Base-by-base conservation (phyloP, 2,797 vertebrate genomes). In the Myripristis jacobus region DNA sequence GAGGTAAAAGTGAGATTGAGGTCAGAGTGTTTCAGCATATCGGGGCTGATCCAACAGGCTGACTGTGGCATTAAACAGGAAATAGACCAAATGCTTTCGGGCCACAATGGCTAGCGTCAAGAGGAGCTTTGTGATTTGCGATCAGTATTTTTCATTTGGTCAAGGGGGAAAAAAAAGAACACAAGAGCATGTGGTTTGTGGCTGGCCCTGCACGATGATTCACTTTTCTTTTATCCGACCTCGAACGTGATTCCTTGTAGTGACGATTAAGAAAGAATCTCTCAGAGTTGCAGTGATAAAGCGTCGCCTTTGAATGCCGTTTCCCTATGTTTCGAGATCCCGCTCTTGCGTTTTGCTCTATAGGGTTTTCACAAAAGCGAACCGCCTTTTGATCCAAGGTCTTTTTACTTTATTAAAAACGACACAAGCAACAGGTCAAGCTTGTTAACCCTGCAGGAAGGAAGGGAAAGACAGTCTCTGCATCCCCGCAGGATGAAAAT, bases 371-470 rank as follows among this genome's bases (percentile, higher is more conserved):
- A 12, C 6, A 22, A 41, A 46, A 19, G 50, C 0, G 21, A 58
- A 29, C 22, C 55, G 3, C 24, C 8, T 24, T 74, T 61, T 58
- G 27, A 67, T 68, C 55, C 0, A 1, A 44, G 41, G 24, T 7
- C 57, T 66, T 25, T 68, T 78, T 27, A 47, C 60, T n/a, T 79
- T 22, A 73, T 79, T 64, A 36, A 50, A 70, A 50, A n/a, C 36
- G 74, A 72, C 63, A 27, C 6, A 0, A 52, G 27, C 29, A 29
- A 38, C 19, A 53, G 48, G 48, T 53, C 27, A 36, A 21, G 43
- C 63, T 54, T 25, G 52, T 71, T 79, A 75, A 71, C 44, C 13
- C 3, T 27, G 6, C 25, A 13, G 56, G n/a, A 34, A 50, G 10
- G 13, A 53, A 43, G 11, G 21, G 18, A 60, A 4, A 13, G 12